phyloP scores from a whole-genome alignment of 2,797 vertebrate genomes.

The Xenopus petersii region DNA sequence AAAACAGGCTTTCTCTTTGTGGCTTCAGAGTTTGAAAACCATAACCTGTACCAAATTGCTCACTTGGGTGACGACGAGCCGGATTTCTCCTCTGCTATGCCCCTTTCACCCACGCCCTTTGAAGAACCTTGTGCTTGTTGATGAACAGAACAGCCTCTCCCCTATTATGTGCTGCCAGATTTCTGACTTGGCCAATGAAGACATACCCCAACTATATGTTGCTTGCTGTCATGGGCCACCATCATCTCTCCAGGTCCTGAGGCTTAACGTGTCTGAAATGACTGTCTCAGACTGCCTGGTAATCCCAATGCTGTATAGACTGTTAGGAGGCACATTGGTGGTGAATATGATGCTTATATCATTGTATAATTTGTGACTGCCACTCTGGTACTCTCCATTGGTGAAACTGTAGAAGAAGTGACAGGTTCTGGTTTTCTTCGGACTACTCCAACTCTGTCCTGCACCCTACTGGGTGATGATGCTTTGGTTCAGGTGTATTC shows the following conservation, averaged over 20 bases:
- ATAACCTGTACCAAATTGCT: conserved; percentile 98
- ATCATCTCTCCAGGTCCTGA: conserved; percentile 88
- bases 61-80: conserved; percentile 96
- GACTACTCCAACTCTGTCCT: conserved; percentile 94
- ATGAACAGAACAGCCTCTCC: conserved; percentile 94
- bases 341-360: conserved; percentile 98
- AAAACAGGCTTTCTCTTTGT: conserved; percentile 98
- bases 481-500: conserved; percentile 97
- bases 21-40: conserved; percentile 95
- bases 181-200: conserved; percentile 96
- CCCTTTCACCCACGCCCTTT: conserved; percentile 92
- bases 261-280: conserved; percentile 99
- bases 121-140: conserved; percentile 94
- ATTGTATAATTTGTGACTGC: conserved; percentile 98
- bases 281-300: conserved; percentile 97
- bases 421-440: conserved; percentile 96
- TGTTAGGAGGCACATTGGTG: conserved; percentile 85
- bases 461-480: conserved; percentile 92
- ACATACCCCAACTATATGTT: conserved; percentile 93
- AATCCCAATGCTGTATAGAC: conserved; percentile 99
- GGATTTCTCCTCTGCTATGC: conserved; percentile 98
- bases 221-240: conserved; percentile 90
- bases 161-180: conserved; percentile 98
- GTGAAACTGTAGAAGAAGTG: conserved; percentile 97
- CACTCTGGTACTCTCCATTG: conserved; percentile 92